Base-by-base conservation (phyloP, 2,888 invertebrate genomes). In the Xiphydria camelus region DNA sequence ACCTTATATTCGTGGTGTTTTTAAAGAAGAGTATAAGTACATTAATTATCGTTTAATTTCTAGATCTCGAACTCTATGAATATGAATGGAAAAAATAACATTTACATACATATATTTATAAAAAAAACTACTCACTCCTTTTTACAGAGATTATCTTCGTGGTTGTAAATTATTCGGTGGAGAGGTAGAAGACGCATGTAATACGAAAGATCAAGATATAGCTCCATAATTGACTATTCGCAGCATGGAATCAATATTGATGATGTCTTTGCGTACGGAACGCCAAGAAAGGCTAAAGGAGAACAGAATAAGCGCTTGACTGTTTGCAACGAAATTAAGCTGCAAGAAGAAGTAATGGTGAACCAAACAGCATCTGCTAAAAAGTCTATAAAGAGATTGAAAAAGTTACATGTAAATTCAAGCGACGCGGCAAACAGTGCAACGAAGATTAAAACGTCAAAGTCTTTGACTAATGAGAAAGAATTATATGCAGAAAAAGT, bases 1-100 rank as follows among this genome's bases (percentile, higher is more conserved):
- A 38, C 86, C 86, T 3, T 85, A 84, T 59, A 85, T 87, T 18
- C 77, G 82, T 63, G 86, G 83, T 47, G 77, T 79, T 69, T 65
- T 87, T 34, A 73, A 82, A 64, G 75, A 78, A 63, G 76, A 79
- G 83, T 76, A 54, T 76, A 54, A 60, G 63, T 49, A n/a, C 26
- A 26, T n/a, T 19, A n/a, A n/a, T n/a, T 21, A 25, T n/a, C 32
- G 10, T 31, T 7, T 3, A 4, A 25, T 20, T 26, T n/a, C n/a
- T n/a, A n/a, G n/a, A n/a, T n/a, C n/a, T n/a, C n/a, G n/a, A n/a
- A n/a, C n/a, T n/a, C n/a, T n/a, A 34, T 18, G 35, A 22, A 25
- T 36, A 12, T 20, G 12, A 37, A 31, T 31, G 20, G 2, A 31
- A 40, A 25, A 15, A 12, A 17, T 3, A n/a, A n/a, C n/a, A 21